A percentile compares a stretch with the other conserved stretches of the same genome.
These are phyloP conservation scores for Tethya wilhelma DNA, from an alignment of 37 sponge, comb jelly and placozoan species.

Conservation along the genomic window DNA sequence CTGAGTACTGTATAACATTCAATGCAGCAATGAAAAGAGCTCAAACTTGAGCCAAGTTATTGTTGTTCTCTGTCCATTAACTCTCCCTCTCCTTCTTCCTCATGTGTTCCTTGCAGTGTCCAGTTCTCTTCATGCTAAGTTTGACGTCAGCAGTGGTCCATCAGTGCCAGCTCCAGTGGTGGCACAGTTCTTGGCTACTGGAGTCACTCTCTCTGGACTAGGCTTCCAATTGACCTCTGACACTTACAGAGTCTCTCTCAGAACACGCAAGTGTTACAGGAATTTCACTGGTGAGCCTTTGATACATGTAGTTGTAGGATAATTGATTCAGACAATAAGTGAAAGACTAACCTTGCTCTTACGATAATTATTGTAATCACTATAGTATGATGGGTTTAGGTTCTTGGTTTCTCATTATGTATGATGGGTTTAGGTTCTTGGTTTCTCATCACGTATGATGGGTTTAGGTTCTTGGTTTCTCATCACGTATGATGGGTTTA, in stretches of 20 bases:
- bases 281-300: constrained; percentile 59
- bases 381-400: too few species aligned
- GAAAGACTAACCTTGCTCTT: too few species aligned
- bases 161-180: constrained; percentile 16
- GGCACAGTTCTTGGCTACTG: constrained; percentile 57
- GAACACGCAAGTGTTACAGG: constrained; percentile 44
- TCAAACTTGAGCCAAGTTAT: background rate
- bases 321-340: too few species aligned
- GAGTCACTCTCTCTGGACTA: constrained; percentile 66
- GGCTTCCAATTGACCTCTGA: constrained; percentile 13
- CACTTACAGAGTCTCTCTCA: constrained; percentile 55
- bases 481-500: too few species aligned
- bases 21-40: too few species aligned
- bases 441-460: too few species aligned
- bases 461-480: too few species aligned
- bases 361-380: too few species aligned
- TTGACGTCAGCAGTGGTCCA: constrained; percentile 65
- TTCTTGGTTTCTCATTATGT: too few species aligned
- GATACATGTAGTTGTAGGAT: too few species aligned
- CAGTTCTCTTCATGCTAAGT: constrained; percentile 49
- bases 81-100: background rate
- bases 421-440: too few species aligned
- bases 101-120: background rate
- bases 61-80: background rate
- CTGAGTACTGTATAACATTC: too few species aligned